phyloP scores from a whole-genome alignment of 2,797 vertebrate species.

The Lagocephalus sceleratus region DNA sequence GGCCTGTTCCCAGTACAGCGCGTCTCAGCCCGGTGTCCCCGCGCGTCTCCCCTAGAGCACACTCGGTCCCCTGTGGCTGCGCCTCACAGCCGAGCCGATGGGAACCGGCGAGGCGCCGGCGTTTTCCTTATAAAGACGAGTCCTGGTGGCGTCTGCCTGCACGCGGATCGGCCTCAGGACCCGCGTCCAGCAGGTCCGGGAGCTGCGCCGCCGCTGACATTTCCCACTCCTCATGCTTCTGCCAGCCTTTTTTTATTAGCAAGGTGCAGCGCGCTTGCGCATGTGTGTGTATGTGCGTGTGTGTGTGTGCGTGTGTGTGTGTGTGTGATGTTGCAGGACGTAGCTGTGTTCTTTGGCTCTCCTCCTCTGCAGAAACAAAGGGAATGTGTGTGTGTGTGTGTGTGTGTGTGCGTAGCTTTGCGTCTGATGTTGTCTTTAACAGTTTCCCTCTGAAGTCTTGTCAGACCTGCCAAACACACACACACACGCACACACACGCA shows the following conservation, averaged over 20 bases:
- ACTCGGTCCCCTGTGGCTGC: background rate
- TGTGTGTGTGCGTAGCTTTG: conserved; percentile 9
- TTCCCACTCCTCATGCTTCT: background rate
- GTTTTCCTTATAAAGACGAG: too few relatives aligned
- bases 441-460: conserved; percentile 42
- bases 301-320: conserved; percentile 9
- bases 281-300: conserved; percentile 1
- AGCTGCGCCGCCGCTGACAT: too few relatives aligned
- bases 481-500: conserved; percentile 10
- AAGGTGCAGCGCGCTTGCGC: background rate
- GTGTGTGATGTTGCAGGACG: conserved; percentile 1
- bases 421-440: conserved; percentile 43
- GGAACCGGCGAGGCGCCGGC: too few relatives aligned
- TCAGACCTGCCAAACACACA: conserved; percentile 37
- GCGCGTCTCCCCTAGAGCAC: too few relatives aligned
- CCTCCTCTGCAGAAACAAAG: conserved; percentile 19
- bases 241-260: conserved; percentile 1
- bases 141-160: too few relatives aligned
- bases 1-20: background rate
- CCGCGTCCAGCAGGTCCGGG: too few relatives aligned
- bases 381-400: conserved; percentile 11
- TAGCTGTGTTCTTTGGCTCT: conserved; percentile 24
- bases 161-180: too few relatives aligned
- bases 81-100: too few relatives aligned
- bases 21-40: too few relatives aligned